Base-by-base conservation (phyloP, 2,113 vertebrate species). In the Mesocricetus auratus region DNA sequence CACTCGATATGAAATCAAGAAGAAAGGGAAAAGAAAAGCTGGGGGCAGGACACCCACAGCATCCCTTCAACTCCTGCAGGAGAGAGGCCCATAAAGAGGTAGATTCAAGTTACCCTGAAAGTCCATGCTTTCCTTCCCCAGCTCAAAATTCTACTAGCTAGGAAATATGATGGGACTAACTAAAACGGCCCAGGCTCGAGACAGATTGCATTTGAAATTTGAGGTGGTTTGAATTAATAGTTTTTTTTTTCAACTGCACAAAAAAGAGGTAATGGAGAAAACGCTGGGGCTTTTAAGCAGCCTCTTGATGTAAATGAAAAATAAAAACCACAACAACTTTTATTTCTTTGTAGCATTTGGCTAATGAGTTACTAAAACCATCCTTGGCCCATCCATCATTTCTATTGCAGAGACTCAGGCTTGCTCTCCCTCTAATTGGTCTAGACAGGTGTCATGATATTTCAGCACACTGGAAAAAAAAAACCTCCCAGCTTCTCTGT, bases 321-420 rank as follows among this genome's bases (percentile, higher is more conserved):
- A 97, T 96, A 92, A 97, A 97, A 97, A 96, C 96, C 96, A 95
- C 94, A 89, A 96, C 96, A 96, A 95, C 92, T 96, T 97, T 97
- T 95, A 93, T 97, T 96, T 96, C 95, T 96, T 96, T 50, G 89
- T 75, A 96, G 92, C 97, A 97, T 97, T 97, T 95, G 96, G 90
- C 95, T 97, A 97, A 98, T 97, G 97, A 97, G 96, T 98, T 97
- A 95, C 98, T 97, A 91, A 97, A 97, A 94, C 93, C 94, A 93
- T 69, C 50, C 69, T 45, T 11, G 36, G 89, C 94, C 88, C 94
- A 97, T 97, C 96, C 96, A 97, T 97, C 97, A 97, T 77, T 89
- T 94, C 96, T 87, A 96, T 36, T 94, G 87, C 93, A 39, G 71
- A 94, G 85, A 69, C 89, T 93, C 90, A 64, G 93, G 77, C 58